Conservation (phyloP, 2,113 vertebrate genomes). For the Leuciscus idus region DNA sequence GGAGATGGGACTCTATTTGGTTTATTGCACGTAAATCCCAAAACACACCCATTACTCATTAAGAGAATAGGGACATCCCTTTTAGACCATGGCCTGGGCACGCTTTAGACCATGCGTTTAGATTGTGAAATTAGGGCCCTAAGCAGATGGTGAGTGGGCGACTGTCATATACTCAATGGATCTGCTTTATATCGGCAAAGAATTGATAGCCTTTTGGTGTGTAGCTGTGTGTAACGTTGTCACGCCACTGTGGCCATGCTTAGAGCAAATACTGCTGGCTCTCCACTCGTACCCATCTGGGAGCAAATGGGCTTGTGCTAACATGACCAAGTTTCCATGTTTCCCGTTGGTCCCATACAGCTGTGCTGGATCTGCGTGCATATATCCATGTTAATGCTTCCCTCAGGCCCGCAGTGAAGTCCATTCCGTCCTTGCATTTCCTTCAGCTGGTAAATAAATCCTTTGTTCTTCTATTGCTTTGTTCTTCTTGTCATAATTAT, state of each 20-base stretch:
- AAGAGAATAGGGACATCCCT: too few relatives aligned
- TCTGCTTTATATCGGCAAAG: constrained; percentile 50
- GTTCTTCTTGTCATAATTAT: constrained; percentile 38
- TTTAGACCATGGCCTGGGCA: too few relatives aligned
- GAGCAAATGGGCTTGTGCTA: constrained; percentile 15
- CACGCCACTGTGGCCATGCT: constrained; percentile 27
- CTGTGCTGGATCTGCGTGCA: not conserved
- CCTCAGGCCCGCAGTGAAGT: not conserved
- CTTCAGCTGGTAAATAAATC: constrained; percentile 27
- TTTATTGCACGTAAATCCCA: too few relatives aligned
- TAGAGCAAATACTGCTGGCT: constrained; percentile 39
- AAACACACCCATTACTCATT: too few relatives aligned
- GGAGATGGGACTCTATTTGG: too few relatives aligned
- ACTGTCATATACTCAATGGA: constrained; percentile 51
- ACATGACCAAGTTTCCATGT: not conserved
- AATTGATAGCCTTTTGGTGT: constrained; percentile 56
- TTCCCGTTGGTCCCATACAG: not conserved
- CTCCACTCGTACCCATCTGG: constrained; percentile 3
- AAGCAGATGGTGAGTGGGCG: constrained; percentile 56
- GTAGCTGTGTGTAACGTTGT: constrained; percentile 20
- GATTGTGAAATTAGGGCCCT: too few relatives aligned
- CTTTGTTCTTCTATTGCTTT: constrained; percentile 16
- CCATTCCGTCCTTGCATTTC: not conserved
- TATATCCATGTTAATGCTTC: constrained; percentile 32
- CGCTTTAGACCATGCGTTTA: too few relatives aligned